Base-by-base conservation (phyloP, 2,113 vertebrate genomes). In the Willisornis vidua region DNA sequence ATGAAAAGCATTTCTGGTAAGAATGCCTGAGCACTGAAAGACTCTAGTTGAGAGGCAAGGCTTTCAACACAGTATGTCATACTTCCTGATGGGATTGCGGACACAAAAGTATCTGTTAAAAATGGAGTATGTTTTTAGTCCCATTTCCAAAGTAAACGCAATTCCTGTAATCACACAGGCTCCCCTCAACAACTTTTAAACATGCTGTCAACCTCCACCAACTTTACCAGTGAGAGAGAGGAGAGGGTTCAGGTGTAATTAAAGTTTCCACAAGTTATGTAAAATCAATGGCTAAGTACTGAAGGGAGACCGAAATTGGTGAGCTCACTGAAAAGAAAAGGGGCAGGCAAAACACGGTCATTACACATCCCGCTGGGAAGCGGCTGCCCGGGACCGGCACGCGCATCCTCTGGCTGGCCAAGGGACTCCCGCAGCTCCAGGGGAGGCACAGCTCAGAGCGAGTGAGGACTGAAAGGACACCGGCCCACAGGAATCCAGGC, bases 201-300 rank as follows among this genome's bases (percentile, higher is more conserved):
- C 72, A 74, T 46, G 83, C 10, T 84, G 76, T 90, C 83, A 86
- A 45, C 90, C 92, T 94, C 89, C 89, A 86, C 91, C 37, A 74
- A 90, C 35, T 39, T 78, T 59, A 94, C 77, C 72, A 71, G 86
- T 0, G 1, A 80, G 58, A 82, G 49, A 93, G 39, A 75, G 61
- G n/a, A 85, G 70, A 86, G 49, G 70, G 26, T 48, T 92, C 83
- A 81, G 61, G 89, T 81, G 58, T 59, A 90, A 94, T 96, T 94
- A 93, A 28, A 74, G 43, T 78, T 84, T 75, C 96, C 96, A 75
- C 93, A 94, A 96, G 76, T 92, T 95, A 96, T 84, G 94, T 94
- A 93, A 92, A 94, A 93, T 48, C 94, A 68, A 37, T 48, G 52
- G 83, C 61, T 81, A 33, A 59, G 52, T 54, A 77, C 68, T 74